A percentile compares a stretch with the other conserved stretches of the same genome.
These are phyloP conservation scores for Pristionchus fissidentatus DNA, from an alignment of 2,888 invertebrate genomes.

Conservation along the genomic window DNA sequence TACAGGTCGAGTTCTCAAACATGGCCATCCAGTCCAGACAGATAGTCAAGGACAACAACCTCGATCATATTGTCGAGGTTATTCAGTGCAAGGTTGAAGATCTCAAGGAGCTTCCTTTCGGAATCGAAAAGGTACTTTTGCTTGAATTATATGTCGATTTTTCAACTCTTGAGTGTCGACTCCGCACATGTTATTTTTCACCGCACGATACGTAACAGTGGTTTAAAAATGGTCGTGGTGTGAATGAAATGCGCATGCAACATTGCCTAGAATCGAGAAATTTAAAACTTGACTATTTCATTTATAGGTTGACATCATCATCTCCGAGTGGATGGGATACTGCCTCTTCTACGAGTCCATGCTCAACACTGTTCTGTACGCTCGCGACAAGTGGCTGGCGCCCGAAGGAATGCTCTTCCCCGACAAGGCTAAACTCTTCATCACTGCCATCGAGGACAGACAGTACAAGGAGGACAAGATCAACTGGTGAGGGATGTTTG, in stretches of 20 bases:
- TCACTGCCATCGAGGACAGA: slow-evolving; percentile 88
- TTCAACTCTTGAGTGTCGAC: neutral
- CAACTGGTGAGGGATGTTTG: slow-evolving; percentile 83
- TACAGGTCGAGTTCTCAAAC: slow-evolving; percentile 92
- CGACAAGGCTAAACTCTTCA: slow-evolving; percentile 90
- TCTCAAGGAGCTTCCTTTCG: slow-evolving; percentile 88
- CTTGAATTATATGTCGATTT: neutral
- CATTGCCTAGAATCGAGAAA: too few species aligned
- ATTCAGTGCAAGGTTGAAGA: slow-evolving; percentile 87
- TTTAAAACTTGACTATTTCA: neutral
- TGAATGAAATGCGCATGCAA: too few species aligned
- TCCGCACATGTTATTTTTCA: too few species aligned
- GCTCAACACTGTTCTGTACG: slow-evolving; percentile 98
- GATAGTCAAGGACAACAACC: slow-evolving; percentile 85
- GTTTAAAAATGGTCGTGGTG: too few species aligned
- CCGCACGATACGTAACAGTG: too few species aligned
- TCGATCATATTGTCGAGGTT: slow-evolving; percentile 77
- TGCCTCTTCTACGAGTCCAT: slow-evolving; percentile 98
- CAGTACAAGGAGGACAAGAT: slow-evolving; percentile 99
- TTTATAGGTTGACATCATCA: slow-evolving; percentile 88
- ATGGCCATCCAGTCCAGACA: slow-evolving; percentile 97
- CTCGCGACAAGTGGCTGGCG: slow-evolving; percentile 95
- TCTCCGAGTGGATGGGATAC: slow-evolving; percentile 88
- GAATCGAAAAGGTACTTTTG: slow-evolving; percentile 81
- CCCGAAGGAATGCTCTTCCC: slow-evolving; percentile 91